phyloP scores from a whole-genome alignment of 2,888 invertebrate species.

The Stenoptilia bipunctidactyla region DNA sequence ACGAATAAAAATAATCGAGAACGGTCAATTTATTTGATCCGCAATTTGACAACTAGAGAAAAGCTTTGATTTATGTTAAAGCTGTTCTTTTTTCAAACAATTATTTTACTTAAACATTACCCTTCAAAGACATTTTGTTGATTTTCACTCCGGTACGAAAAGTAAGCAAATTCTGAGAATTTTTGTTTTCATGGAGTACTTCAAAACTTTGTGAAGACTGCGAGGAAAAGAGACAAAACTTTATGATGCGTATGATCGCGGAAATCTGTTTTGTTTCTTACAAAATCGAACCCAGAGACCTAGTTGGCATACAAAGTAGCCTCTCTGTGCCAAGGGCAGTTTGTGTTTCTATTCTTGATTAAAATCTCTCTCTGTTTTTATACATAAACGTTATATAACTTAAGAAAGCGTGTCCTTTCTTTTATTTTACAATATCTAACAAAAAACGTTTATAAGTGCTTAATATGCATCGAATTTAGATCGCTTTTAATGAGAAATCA shows the following conservation, averaged over 20 bases:
- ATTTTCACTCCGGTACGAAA: too few species aligned
- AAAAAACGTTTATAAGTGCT: too few species aligned
- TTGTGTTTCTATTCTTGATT: not conserved
- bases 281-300: not conserved
- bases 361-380: too few species aligned
- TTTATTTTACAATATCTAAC: too few species aligned
- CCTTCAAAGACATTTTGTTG: not conserved
- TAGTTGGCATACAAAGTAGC: conserved; percentile 1
- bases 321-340: conserved; percentile 1
- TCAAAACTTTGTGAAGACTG: too few species aligned
- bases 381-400: too few species aligned
- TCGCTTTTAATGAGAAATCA: too few species aligned
- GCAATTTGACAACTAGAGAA: not conserved
- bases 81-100: not conserved
- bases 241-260: not conserved
- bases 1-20: conserved; percentile 2
- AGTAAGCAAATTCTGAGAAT: too few species aligned
- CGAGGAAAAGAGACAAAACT: not conserved
- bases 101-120: not conserved
- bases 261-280: not conserved
- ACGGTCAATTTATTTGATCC: not conserved
- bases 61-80: not conserved
- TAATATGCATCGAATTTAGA: too few species aligned
- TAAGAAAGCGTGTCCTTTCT: too few species aligned
- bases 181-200: too few species aligned